Evolutionary conservation across 2,888 invertebrate species (phyloP).

Genomic region (Andrena haemorrhoa): DNA sequence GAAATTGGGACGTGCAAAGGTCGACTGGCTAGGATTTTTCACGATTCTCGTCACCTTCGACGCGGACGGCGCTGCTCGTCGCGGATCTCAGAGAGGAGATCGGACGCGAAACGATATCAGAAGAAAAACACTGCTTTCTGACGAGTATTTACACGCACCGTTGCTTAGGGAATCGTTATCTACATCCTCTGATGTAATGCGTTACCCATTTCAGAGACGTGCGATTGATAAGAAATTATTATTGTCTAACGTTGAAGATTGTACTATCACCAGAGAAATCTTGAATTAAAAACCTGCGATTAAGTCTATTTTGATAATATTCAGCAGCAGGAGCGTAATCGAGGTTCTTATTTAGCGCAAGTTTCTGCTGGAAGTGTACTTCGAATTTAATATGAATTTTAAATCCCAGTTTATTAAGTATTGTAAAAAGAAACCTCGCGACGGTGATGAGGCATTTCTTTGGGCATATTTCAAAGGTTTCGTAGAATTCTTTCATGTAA

Average conservation of each 20-base stretch:
- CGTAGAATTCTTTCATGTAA: background rate
- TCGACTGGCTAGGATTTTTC: constrained; percentile 17
- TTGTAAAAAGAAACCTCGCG: too few species aligned
- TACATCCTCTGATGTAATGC: constrained; percentile 6
- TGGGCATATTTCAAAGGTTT: background rate
- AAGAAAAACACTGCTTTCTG: constrained; percentile 4
- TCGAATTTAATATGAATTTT: too few species aligned
- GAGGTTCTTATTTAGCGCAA: too few species aligned
- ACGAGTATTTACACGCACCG: constrained; percentile 1
- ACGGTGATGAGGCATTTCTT: too few species aligned
- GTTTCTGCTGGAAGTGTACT: too few species aligned
- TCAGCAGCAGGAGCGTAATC: too few species aligned
- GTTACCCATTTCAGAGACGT: background rate
- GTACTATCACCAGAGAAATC: background rate
- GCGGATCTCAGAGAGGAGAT: background rate
- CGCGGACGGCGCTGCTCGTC: background rate
- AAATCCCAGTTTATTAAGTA: too few species aligned
- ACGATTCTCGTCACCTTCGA: background rate
- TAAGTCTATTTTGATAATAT: too few species aligned
- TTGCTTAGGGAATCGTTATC: background rate
- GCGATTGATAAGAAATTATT: constrained; percentile 1
- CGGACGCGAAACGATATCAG: background rate
- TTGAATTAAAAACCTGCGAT: background rate
- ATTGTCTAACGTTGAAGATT: background rate
- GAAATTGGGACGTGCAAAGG: constrained; percentile 26